Evolutionary conservation across 2,113 vertebrate species (phyloP).

Genomic region (Leptodactylus fuscus): DNA sequence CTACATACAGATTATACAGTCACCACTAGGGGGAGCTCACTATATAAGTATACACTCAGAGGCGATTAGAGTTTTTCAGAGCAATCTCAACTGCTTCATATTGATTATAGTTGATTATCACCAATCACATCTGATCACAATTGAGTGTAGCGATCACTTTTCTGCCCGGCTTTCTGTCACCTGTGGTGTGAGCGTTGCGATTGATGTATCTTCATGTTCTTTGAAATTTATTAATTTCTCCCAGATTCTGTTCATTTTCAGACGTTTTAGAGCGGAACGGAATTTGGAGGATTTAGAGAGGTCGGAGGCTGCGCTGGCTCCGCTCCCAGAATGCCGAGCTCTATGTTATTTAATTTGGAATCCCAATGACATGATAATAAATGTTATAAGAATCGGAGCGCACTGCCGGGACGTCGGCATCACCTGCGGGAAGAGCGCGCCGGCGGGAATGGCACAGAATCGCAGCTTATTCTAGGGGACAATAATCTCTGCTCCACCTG

Average conservation of each 20-base stretch:
- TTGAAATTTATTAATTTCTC: neutral
- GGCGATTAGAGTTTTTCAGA: no score
- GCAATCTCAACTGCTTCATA: no score
- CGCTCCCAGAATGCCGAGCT: neutral
- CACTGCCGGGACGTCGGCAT: neutral
- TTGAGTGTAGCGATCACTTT: no score
- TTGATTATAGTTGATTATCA: no score
- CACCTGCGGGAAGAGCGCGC: neutral
- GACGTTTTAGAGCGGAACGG: neutral
- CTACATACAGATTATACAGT: no score
- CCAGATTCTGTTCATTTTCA: neutral
- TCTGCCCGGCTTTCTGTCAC: no score
- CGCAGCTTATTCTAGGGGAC: no score
- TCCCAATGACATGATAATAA: neutral
- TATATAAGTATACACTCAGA: no score
- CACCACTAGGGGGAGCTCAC: no score
- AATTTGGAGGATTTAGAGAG: neutral
- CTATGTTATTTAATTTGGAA: neutral
- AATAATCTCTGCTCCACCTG: no score
- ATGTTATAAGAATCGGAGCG: neutral
- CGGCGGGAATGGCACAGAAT: neutral
- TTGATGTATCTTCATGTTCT: neutral
- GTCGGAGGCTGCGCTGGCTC: neutral
- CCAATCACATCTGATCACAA: no score
- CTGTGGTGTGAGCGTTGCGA: no score